A percentile compares a stretch with the other conserved stretches of the same genome.
phyloP scores from a whole-genome alignment of 2,113 vertebrate genomes.

The Eubucco bourcierii region DNA sequence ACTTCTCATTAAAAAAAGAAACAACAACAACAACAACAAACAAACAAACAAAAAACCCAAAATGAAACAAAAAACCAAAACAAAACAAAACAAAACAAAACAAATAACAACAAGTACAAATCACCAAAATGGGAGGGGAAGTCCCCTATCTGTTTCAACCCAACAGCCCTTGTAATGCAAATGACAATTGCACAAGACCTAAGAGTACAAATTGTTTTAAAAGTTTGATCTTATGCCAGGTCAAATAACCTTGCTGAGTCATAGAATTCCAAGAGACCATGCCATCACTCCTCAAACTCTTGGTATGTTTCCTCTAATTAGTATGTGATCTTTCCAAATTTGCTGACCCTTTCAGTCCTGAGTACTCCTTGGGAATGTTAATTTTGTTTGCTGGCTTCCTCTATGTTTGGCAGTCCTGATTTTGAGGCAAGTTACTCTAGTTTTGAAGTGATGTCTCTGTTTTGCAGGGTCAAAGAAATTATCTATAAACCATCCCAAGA shows the following conservation, averaged over 20 bases:
- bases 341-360: not conserved
- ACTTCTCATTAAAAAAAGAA: not conserved
- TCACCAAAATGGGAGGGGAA: not conserved
- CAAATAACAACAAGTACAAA: not conserved
- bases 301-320: slow-evolving; percentile 4
- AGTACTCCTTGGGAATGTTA: not conserved
- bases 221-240: not conserved
- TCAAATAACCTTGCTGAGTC: not conserved
- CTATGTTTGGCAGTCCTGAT: not conserved
- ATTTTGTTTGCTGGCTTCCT: not conserved
- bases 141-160: not conserved
- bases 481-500: no score
- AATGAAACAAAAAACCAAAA: no score
- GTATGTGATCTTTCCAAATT: not conserved
- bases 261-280: not conserved
- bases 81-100: not conserved
- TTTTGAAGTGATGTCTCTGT: not conserved
- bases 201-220: not conserved
- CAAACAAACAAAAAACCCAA: not conserved
- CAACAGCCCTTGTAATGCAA: not conserved
- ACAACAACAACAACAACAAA: no score
- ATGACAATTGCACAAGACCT: not conserved
- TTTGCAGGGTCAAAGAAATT: no score
- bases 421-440: not conserved
- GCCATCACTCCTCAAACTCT: slow-evolving; percentile 11